phyloP scores from a whole-genome alignment of 2,113 vertebrate genomes.

The Rhinogobius similis region DNA sequence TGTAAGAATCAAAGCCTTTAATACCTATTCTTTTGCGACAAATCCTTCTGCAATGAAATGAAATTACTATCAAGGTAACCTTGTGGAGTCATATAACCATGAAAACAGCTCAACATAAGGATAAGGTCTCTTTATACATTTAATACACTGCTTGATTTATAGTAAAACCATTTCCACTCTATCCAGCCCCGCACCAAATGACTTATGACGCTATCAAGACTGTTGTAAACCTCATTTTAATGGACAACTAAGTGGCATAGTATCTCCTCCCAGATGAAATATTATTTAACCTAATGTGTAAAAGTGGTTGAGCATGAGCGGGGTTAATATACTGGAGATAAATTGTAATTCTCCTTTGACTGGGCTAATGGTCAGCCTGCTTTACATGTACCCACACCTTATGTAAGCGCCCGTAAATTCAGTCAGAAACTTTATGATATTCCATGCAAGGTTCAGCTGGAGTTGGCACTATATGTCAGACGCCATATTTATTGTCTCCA shows the following conservation, averaged over 20 bases:
- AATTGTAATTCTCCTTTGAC: conserved; percentile 65
- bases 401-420: conserved; percentile 56
- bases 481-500: conserved; percentile 32
- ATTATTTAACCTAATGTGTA: conserved; percentile 53
- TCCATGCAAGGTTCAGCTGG: conserved; percentile 35
- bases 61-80: conserved; percentile 39
- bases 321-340: conserved; percentile 70
- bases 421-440: conserved; percentile 45
- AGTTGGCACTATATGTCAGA: conserved; percentile 34
- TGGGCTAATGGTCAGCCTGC: conserved; percentile 36
- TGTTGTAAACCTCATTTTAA: conserved; percentile 65
- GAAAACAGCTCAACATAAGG: conserved; percentile 10
- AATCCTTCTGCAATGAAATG: conserved; percentile 22
- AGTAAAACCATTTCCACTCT: conserved; percentile 40
- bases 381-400: conserved; percentile 44
- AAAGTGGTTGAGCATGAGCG: conserved; percentile 45
- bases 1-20: conserved; percentile 36
- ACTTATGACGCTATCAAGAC: conserved; percentile 64
- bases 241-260: conserved; percentile 68
- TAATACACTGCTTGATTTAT: conserved; percentile 38
- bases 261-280: conserved; percentile 62
- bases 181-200: conserved; percentile 52
- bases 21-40: conserved; percentile 11
- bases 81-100: conserved; percentile 29
- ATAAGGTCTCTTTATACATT: conserved; percentile 48